Base-by-base conservation (phyloP, 2,888 invertebrate species). In the Plagiodera versicolora region DNA sequence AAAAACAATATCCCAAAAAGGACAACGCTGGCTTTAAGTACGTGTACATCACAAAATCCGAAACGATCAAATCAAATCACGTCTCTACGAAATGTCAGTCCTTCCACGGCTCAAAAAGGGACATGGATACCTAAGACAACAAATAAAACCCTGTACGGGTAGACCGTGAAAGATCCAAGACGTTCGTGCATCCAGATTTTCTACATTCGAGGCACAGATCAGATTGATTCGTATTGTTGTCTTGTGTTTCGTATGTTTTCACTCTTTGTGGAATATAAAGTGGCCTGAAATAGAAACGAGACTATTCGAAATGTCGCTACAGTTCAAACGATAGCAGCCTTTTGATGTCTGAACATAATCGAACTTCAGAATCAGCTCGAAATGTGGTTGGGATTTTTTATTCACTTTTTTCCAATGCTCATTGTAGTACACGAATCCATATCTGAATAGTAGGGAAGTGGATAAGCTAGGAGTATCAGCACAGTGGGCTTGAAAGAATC, bases 181-280 rank as follows among this genome's bases (percentile, higher is more conserved):
- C 10, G 39, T 39, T 39, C 39, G 39, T 24, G 11, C 10, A 39
- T 39, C 14, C 10, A 14, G 14, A 14, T 39, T 3, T 39, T 14
- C 39, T n/a, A 14, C 39, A 52, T 52, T 35, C 52, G 32, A 14
- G 11, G 52, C 52, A 52, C 52, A 52, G 14, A 52, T 52, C 52
- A 39, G 52, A 52, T 52, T 52, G 52, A 39, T 52, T 52, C 52
- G 39, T 52, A 39, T 11, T 39, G 39, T 39, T n/a, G 32, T 32
- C 10, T 32, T 14, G 39, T 39, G 39, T 39, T 39, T 14, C 11
- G 39, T 39, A 4, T 39, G 14, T 14, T 39, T 14, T 11, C 14
- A 14, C 14, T 14, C 39, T 9, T 14, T 39, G 11, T 14, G 39
- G 39, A 39, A 14, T 39, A 14, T 14, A 39, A 39, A 39, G 39